Conservation (phyloP, 2,113 vertebrate genomes). For the Coracopsis vasa region DNA sequence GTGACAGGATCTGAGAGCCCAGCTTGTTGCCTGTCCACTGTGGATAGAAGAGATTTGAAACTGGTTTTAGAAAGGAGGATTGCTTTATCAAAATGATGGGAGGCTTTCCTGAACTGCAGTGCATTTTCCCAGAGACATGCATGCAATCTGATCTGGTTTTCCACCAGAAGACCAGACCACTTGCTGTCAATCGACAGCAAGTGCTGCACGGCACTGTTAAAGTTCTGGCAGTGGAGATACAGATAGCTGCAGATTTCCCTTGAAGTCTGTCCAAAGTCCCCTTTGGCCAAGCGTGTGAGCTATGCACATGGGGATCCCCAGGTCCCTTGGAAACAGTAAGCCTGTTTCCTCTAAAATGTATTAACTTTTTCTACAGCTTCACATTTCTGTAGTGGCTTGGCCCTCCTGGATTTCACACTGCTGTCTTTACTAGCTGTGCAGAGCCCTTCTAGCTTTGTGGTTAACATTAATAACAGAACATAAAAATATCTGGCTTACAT, state of each 20-base stretch:
- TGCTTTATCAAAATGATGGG: neutral
- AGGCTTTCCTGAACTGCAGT: neutral
- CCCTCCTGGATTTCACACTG: neutral
- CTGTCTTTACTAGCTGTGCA: neutral
- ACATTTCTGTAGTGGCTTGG: neutral
- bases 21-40: neutral
- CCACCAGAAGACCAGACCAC: too few species aligned
- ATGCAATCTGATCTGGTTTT: constrained; percentile 14
- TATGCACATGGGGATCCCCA: neutral
- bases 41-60: neutral
- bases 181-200: constrained; percentile 4
- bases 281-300: constrained; percentile 11
- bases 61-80: neutral
- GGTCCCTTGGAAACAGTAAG: constrained; percentile 15
- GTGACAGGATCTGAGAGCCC: neutral
- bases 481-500: constrained; percentile 20
- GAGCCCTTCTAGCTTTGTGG: neutral
- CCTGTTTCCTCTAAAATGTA: constrained; percentile 18
- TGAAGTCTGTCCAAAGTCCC: constrained; percentile 53
- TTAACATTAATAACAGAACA: constrained; percentile 10
- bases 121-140: neutral
- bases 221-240: constrained; percentile 2
- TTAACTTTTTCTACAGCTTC: constrained; percentile 22
- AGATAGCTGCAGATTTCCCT: constrained; percentile 55
- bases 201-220: neutral